Conservation (phyloP, 2,113 vertebrate species). For the Seriola aureovittata region DNA sequence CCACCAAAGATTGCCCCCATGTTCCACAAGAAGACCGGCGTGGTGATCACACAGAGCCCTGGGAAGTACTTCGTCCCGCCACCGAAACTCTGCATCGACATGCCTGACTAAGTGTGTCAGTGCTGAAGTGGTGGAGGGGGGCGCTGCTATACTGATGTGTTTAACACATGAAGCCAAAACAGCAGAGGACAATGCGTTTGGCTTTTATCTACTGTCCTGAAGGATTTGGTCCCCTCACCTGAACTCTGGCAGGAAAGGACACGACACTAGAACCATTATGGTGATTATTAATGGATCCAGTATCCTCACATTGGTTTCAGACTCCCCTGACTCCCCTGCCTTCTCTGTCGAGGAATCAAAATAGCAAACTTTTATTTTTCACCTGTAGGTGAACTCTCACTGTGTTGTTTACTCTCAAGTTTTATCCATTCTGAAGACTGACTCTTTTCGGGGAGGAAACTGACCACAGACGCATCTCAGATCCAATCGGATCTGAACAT, state of each 20-base stretch:
- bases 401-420: slow-evolving; percentile 9
- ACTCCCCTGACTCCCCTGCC: not conserved
- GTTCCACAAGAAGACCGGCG: slow-evolving; percentile 97
- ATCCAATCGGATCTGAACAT: not conserved
- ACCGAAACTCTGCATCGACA: slow-evolving; percentile 96
- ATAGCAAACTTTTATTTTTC: not conserved
- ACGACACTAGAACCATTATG: not conserved
- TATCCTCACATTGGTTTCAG: not conserved
- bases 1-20: slow-evolving; percentile 96
- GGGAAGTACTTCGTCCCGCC: slow-evolving; percentile 96
- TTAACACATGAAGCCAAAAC: not conserved
- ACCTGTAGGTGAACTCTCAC: slow-evolving; percentile 9
- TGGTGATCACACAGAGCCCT: slow-evolving; percentile 98
- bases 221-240: slow-evolving; percentile 16
- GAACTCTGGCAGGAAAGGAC: not conserved
- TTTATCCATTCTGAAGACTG: not conserved
- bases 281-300: not conserved
- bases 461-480: not conserved
- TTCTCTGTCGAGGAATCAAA: not conserved
- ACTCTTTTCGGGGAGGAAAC: not conserved
- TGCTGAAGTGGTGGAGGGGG: not conserved
- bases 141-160: not conserved
- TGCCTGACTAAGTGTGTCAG: slow-evolving; percentile 88
- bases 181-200: slow-evolving; percentile 16
- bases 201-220: slow-evolving; percentile 29